Base-by-base conservation (phyloP, 2,797 vertebrate species). In the Ciconia nigra region DNA sequence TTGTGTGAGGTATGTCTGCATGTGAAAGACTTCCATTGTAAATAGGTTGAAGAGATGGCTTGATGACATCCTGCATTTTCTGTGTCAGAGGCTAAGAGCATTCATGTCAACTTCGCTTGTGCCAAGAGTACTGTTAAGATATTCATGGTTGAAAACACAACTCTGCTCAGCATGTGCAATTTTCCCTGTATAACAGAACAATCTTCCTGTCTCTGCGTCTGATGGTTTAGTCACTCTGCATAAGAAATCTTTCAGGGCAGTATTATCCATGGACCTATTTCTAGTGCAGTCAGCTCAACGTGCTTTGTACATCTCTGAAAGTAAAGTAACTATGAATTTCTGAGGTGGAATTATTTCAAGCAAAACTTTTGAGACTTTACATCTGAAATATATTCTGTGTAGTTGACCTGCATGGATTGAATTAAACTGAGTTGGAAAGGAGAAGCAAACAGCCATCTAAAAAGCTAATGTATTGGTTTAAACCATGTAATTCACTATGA, bases 1-100 rank as follows among this genome's bases (percentile, higher is more conserved):
- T 65, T 74, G 25, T 80, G 70, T 51, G 78, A 89, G 81, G 29
- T 51, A 8, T 62, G 67, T 49, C 69, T 86, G 88, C 87, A 51
- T 66, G 69, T 37, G 89, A 61, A 47, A 89, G 88, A 15, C 67
- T 95, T 90, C 58, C 78, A 74, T 14, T 91, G 80, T 78, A 80
- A 86, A 57, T 25, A 63, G 79, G 46, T 31, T 70, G 92, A 87
- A 51, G 72, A 80, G 80, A 70, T 72, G 95, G 71, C 91, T 93
- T n/a, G 33, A 67, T 92, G 93, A 83, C 71, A 73, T 86, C 65
- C 76, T 91, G 63, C 91, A 39, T 83, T 89, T 94, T 81, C 58
- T 74, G 62, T 95, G 80, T 96, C 89, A 91, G 41, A 77, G 94
- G 62, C 72, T 73, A 42, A 63, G 86, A 82, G 62, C 90, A 72